A percentile compares a stretch with the other conserved stretches of the same genome.
Evolutionary conservation across 2,113 vertebrate genomes (phyloP).

Genomic region (Anseranas semipalmata): DNA sequence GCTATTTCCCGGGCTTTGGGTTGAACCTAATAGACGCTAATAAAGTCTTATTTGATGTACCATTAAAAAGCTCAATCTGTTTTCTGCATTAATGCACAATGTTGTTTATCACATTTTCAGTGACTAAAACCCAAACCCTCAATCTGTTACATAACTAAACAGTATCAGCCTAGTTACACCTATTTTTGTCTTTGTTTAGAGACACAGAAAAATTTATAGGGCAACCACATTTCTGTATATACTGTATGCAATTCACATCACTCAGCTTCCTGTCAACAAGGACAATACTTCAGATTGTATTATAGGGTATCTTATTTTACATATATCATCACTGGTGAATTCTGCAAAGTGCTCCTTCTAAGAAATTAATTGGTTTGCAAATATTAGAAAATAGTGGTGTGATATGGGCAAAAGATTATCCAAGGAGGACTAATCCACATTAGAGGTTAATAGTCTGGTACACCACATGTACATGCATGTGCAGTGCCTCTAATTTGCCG

Average conservation of each 20-base stretch:
- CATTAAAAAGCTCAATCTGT: conserved; percentile 86
- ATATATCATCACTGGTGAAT: not conserved
- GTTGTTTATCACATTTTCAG: conserved; percentile 81
- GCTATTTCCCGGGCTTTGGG: conserved; percentile 81
- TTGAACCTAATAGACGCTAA: conserved; percentile 87
- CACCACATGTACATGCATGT: not conserved
- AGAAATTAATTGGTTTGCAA: not conserved
- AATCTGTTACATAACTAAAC: conserved; percentile 76
- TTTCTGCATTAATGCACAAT: conserved; percentile 81
- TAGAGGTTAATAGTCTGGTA: not conserved
- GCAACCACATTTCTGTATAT: not conserved
- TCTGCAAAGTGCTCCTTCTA: not conserved
- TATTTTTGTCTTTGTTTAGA: conserved; percentile 61
- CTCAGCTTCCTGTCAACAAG: not conserved
- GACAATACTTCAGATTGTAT: not conserved
- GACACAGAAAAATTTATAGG: conserved; percentile 33
- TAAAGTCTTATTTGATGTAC: conserved; percentile 88
- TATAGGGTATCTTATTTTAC: not conserved
- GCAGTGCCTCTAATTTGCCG: not conserved
- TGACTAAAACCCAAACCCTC: conserved; percentile 78
- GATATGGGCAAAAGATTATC: conserved; percentile 1
- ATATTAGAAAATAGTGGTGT: not conserved
- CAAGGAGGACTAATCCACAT: not conserved
- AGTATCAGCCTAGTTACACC: conserved; percentile 41
- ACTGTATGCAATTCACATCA: not conserved